Evolutionary conservation across 2,113 vertebrate genomes (phyloP), one percentile per base, ranked within the genome.

Genomic region (Dascyllus trimaculatus): DNA sequence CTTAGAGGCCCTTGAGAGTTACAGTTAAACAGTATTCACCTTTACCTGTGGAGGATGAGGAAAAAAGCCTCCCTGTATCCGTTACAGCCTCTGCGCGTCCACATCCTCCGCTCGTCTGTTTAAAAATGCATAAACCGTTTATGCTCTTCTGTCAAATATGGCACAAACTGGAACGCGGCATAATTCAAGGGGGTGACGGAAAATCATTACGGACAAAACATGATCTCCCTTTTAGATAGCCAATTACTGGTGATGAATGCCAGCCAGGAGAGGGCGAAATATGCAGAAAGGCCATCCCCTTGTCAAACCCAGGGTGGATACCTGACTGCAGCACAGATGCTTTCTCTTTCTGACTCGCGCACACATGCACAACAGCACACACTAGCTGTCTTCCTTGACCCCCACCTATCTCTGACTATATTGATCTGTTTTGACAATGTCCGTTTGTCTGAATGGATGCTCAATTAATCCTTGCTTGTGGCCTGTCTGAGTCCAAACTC

Each of bases 351-450:
- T 63, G 66, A 65, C 62, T 25, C 25, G 15, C 51, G 25, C 32
- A 68, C 25, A 62, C 38, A 60, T 8, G 48, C 46, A 51, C 45
- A 29, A 69, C 53, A 53, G 21, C 32, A 71, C 43, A 65, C 19
- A 35, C 22, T 18, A 14, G 19, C 67, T 22, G 75, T 66, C 54
- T 63, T 67, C 45, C 57, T 45, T 71, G 68, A 80, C 63, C 79
- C 32, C 26, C 32, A 49, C 71, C 67, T 76, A 59, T 63, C 65
- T 76, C 65, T 48, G 43, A 24, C 24, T 52, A 54, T 78, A 90
- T 92, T 78, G 88, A 89, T 91, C 87, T 86, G 82, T 82, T 91
- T 88, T 81, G 78, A 89, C 83, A 85, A 59, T 4, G 29, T 89
- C 56, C 25, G 3, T 82, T 85, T 68, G 24, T 25, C 60, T 60